Base-by-base conservation (phyloP, 2,888 invertebrate species). In the Drosophila anomalata region DNA sequence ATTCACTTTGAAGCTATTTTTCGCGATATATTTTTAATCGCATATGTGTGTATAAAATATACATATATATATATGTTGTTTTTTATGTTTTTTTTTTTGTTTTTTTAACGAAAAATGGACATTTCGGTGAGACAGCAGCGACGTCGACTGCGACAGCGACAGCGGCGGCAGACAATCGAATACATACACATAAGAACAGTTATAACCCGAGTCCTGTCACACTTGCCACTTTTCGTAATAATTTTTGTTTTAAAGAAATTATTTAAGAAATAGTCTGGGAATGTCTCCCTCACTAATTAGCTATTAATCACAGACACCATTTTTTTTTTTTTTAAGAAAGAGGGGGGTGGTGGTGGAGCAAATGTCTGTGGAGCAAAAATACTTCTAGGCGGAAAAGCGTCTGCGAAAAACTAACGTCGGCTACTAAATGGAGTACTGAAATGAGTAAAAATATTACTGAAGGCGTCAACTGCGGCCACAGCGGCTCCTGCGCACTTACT, bases 391-490 rank as follows among this genome's bases (percentile, higher is more conserved):
- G 81, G 83, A 86, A 86, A 80, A 80, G 83, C 78, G 87, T 86
- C 84, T 83, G 87, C 81, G 83, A 78, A 84, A 87, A 85, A 84
- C 87, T 87, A 84, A 84, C 84, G 87, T 83, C 81, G 81, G 65
- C 66, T 74, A 79, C 74, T 76, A 52, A 77, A 66, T 62, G 68
- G 78, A 71, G 61, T 62, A 56, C 74, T 62, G 73, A 76, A 41
- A 72, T 74, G 66, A 73, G 62, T 65, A 65, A 50, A 62, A 58
- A 72, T 75, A 53, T 78, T 76, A 81, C 84, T 72, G 71, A 84
- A 85, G 84, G 87, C 84, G 87, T 79, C 79, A 81, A 68, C 79
- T n/a, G 36, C 11, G 77, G 77, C 82, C 73, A 77, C 42, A 68
- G 77, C 74, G 75, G 72, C 73, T 46, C 65, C 57, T 68, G 36